Evolutionary conservation across 1,140 invertebrate species (phyloP).

Genomic region (Apis mellifera): Amel_HAv3.1 CM009932.2:11460001-11460500

Average conservation of each 20-base stretch:
- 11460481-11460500: too few species aligned
- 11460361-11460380: constrained; percentile 14
- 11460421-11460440: not conserved
- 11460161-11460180: constrained; percentile 32
- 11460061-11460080: not conserved
- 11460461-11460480: too few species aligned
- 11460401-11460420: too few species aligned
- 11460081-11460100: not conserved
- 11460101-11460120: not conserved
- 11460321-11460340: constrained; percentile 4
- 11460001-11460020: not conserved
- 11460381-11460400: too few species aligned
- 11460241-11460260: constrained; percentile 56
- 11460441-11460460: too few species aligned
- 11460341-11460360: not conserved
- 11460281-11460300: constrained; percentile 46
- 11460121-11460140: not conserved
- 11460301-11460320: constrained; percentile 62
- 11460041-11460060: not conserved
- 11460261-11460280: constrained; percentile 40
- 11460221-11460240: constrained; percentile 57
- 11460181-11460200: constrained; percentile 70
- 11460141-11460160: constrained; percentile 51
- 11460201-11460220: constrained; percentile 60
- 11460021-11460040: not conserved